phyloP scores from a whole-genome alignment of 2,888 invertebrate species.

The Pachydiplax longipennis region DNA sequence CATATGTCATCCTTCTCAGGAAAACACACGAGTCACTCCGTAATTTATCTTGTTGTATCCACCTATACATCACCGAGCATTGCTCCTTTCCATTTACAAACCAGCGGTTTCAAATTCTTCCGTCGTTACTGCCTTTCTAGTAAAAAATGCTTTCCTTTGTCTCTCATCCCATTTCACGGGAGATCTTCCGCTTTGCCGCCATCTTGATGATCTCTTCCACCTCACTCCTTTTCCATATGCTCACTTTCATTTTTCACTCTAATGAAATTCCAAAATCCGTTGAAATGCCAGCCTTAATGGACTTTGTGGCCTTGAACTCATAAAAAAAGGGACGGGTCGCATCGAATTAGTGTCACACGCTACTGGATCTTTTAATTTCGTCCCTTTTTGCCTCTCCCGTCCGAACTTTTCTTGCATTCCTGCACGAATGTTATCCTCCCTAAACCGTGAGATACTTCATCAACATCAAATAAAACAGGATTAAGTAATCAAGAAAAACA shows the following conservation, averaged over 20 bases:
- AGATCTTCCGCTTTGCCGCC: background rate
- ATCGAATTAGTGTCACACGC: background rate
- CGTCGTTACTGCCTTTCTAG: background rate
- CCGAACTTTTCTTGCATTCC: background rate
- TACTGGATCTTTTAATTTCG: background rate
- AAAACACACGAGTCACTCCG: background rate
- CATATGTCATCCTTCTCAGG: background rate
- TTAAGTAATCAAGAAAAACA: background rate
- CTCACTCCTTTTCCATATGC: background rate
- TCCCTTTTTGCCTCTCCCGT: background rate
- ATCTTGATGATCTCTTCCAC: background rate
- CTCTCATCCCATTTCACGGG: no score
- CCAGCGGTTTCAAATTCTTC: background rate
- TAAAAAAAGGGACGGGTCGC: background rate
- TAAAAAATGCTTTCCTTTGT: no score
- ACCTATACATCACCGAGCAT: background rate
- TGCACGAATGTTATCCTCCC: background rate
- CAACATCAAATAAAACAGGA: background rate
- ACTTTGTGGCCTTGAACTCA: background rate
- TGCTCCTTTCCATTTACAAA: background rate
- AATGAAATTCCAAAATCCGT: background rate
- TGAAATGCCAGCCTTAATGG: background rate
- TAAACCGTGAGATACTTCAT: background rate
- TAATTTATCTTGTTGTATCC: background rate
- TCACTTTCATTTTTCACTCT: background rate